Evolutionary conservation across 1,140 invertebrate genomes (phyloP).

Genomic region (Caenorhabditis inopinata): DNA sequence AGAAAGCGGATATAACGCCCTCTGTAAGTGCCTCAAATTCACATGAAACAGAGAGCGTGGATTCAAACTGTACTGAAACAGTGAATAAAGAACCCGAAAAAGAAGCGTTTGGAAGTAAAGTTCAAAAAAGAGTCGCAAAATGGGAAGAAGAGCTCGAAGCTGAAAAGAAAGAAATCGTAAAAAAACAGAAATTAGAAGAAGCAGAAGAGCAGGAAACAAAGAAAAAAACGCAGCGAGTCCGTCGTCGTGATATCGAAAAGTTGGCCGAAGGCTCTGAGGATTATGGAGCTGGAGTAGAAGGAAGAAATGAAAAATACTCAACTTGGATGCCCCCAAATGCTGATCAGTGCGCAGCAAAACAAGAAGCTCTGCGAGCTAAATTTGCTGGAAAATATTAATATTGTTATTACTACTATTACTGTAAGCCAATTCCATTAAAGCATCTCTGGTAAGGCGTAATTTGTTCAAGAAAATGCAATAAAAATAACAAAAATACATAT

Average conservation of each 20-base stretch:
- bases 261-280: not conserved
- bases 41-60: too few relatives aligned
- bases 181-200: not conserved
- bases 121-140: not conserved
- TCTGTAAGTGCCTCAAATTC: not conserved
- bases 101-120: slow-evolving; percentile 2
- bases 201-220: not conserved
- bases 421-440: too few relatives aligned
- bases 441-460: too few relatives aligned
- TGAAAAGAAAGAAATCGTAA: not conserved
- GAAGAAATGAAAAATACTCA: slow-evolving; percentile 37
- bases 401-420: not conserved
- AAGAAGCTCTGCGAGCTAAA: slow-evolving; percentile 26
- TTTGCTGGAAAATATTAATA: slow-evolving; percentile 43
- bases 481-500: too few relatives aligned
- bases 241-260: not conserved
- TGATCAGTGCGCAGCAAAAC: not conserved
- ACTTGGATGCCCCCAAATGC: slow-evolving; percentile 46
- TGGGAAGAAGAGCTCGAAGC: slow-evolving; percentile 20
- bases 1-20: not conserved
- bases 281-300: not conserved
- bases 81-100: too few relatives aligned
- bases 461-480: not conserved
- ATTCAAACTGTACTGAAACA: too few relatives aligned
- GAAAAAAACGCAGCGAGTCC: not conserved